Conservation (phyloP, 2,888 invertebrate genomes). For the Caenorhabditis sulstoni region DNA sequence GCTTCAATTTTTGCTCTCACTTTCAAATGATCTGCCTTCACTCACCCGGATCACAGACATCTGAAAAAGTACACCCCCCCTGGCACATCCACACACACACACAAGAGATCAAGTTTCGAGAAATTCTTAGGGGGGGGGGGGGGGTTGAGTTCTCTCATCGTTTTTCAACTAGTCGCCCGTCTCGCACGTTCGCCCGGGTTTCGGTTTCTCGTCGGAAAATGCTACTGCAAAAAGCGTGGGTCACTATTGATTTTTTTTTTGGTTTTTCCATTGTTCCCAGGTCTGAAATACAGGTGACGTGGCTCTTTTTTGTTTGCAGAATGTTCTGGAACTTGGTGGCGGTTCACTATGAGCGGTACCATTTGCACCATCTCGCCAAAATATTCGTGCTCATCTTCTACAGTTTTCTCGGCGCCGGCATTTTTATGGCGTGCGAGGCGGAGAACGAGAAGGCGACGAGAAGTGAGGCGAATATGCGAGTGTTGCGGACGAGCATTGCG, state of each 20-base stretch:
- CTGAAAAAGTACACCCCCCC: constrained; percentile 8
- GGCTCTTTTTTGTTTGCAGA: constrained; percentile 31
- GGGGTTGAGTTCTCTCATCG: too few species aligned
- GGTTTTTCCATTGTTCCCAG: neutral
- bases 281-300: neutral
- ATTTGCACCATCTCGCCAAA: constrained; percentile 72
- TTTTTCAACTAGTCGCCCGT: neutral
- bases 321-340: constrained; percentile 77
- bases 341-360: constrained; percentile 70
- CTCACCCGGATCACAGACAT: constrained; percentile 2
- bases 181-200: too few species aligned
- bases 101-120: neutral
- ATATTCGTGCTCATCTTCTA: constrained; percentile 70
- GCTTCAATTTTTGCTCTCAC: constrained; percentile 27
- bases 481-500: constrained; percentile 56
- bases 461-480: constrained; percentile 38
- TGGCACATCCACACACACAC: too few species aligned
- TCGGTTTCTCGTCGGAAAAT: too few species aligned
- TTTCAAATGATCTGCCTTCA: too few species aligned
- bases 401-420: constrained; percentile 71
- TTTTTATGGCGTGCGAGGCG: constrained; percentile 72
- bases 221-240: too few species aligned
- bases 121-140: too few species aligned
- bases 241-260: neutral
- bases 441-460: constrained; percentile 53